phyloP scores from a whole-genome alignment of 2,797 vertebrate genomes.

The Muraenolepis orangiensis region DNA sequence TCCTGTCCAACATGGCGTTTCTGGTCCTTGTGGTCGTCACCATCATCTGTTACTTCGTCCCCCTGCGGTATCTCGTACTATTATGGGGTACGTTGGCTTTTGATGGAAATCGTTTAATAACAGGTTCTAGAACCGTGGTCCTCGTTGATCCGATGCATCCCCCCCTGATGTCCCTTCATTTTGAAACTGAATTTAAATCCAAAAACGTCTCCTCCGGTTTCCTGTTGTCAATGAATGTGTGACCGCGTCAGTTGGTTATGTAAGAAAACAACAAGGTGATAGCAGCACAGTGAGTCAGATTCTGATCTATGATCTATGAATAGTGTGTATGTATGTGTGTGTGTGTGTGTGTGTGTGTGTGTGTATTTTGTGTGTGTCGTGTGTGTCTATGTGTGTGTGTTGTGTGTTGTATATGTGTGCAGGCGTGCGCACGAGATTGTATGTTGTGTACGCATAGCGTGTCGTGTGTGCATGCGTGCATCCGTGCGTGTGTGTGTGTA shows the following conservation, averaged over 20 bases:
- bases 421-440: too few species aligned
- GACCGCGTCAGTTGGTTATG: background rate
- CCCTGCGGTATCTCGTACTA: constrained; percentile 88
- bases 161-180: background rate
- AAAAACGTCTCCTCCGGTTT: background rate
- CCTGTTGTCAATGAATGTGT: background rate
- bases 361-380: constrained; percentile 45
- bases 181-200: background rate
- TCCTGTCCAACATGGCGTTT: constrained; percentile 87
- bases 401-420: too few species aligned
- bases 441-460: too few species aligned
- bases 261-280: background rate
- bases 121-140: background rate
- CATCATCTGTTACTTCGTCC: constrained; percentile 81
- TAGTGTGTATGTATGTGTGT: background rate
- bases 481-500: too few species aligned
- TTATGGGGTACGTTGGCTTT: constrained; percentile 87
- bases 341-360: too few species aligned
- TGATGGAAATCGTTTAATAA: constrained; percentile 16
- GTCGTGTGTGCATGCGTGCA: too few species aligned
- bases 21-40: constrained; percentile 75
- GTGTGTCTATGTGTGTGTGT: too few species aligned
- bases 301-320: background rate
- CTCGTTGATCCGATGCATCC: background rate
- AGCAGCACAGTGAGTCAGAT: background rate